A percentile compares a stretch with the other conserved stretches of the same genome.
Conservation (phyloP, 2,113 vertebrate genomes). For the Callospermophilus lateralis region DNA sequence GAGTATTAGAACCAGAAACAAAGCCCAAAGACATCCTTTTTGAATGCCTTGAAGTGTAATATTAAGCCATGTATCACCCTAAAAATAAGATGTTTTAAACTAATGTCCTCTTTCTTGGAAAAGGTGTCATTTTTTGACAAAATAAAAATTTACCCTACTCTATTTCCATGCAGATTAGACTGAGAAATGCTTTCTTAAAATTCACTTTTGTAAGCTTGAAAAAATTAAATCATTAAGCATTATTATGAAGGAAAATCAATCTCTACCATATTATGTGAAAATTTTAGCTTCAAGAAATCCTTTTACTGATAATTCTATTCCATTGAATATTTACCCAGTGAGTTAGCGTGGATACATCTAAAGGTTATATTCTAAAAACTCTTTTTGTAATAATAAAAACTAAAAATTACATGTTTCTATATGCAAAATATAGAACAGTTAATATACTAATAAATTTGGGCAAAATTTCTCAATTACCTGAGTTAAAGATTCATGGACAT, state of each 20-base stretch:
- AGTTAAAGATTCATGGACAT: constrained; percentile 34
- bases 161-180: neutral
- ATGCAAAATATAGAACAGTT: neutral
- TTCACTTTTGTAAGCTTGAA: neutral
- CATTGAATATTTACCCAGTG: neutral
- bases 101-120: neutral
- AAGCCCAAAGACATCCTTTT: neutral
- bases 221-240: neutral
- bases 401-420: neutral
- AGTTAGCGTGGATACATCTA: neutral
- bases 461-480: neutral
- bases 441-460: neutral
- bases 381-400: neutral
- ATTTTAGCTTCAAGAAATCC: neutral
- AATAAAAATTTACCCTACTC: neutral
- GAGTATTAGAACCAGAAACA: neutral
- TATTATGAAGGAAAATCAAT: neutral
- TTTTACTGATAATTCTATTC: neutral
- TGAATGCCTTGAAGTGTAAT: neutral
- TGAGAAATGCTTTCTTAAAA: neutral
- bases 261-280: too few species aligned
- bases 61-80: neutral
- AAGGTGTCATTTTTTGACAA: neutral
- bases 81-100: neutral
- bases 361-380: neutral